Conservation (phyloP, 2,113 vertebrate genomes). For the Ammodytes dubius region DNA sequence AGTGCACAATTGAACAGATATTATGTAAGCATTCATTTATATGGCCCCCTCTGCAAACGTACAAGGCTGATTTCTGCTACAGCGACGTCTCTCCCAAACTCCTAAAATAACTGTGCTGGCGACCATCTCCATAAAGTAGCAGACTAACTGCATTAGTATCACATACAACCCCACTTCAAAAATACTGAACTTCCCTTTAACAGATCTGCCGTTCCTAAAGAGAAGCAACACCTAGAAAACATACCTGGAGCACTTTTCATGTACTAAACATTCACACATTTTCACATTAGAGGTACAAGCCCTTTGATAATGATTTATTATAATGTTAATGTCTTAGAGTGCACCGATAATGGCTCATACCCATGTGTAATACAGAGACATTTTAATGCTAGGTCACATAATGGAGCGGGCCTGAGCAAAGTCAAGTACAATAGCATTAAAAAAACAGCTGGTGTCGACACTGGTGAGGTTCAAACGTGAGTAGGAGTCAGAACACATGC, state of each 20-base stretch:
- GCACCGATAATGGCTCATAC: not conserved
- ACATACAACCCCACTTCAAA: too few species aligned
- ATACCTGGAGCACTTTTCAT: not conserved
- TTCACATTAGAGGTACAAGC: not conserved
- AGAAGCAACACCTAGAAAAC: not conserved
- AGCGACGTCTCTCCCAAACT: too few species aligned
- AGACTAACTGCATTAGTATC: too few species aligned
- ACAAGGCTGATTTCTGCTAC: too few species aligned
- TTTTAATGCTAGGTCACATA: not conserved
- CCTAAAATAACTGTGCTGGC: too few species aligned
- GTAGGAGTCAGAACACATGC: not conserved
- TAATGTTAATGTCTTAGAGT: not conserved
- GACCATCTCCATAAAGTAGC: too few species aligned
- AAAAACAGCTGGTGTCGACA: not conserved
- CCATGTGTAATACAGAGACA: not conserved
- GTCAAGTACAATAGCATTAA: not conserved
- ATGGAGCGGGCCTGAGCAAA: not conserved
- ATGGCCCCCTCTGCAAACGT: too few species aligned
- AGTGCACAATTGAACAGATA: too few species aligned
- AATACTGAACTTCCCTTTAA: too few species aligned
- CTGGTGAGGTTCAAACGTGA: not conserved
- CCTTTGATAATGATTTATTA: constrained; percentile 1
- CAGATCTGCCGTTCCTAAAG: not conserved
- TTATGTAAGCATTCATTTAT: too few species aligned
- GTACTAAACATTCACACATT: not conserved